Conservation (phyloP, 2,888 invertebrate genomes). For the Omphaloscelis lunosa region DNA sequence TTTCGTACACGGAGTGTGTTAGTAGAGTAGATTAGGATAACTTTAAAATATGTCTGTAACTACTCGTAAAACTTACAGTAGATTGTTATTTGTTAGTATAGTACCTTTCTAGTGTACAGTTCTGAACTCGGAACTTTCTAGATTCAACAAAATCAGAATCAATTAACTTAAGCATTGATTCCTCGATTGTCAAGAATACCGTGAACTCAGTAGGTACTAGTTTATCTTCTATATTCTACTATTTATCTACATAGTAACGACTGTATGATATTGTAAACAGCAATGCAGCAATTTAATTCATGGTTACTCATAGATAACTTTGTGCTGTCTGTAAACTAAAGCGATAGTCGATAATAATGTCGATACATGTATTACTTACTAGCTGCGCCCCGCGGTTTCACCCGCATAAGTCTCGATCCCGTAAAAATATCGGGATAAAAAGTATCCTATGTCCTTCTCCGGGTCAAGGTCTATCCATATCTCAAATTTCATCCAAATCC, state of each 20-base stretch:
- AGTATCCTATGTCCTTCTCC: too few relatives aligned
- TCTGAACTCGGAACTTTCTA: not conserved
- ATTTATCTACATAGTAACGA: conserved; percentile 31
- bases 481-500: too few relatives aligned
- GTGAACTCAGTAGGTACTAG: conserved; percentile 1
- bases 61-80: not conserved
- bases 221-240: not conserved
- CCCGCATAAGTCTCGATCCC: too few relatives aligned
- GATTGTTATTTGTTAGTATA: too few relatives aligned
- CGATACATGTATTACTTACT: conserved; percentile 17
- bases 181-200: not conserved
- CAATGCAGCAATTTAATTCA: conserved; percentile 48
- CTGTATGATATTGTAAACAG: conserved; percentile 20
- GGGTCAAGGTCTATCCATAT: too few relatives aligned
- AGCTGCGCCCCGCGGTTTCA: too few relatives aligned
- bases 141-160: not conserved
- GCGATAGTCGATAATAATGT: conserved; percentile 32
- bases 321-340: conserved; percentile 46
- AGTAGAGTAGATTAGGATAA: not conserved
- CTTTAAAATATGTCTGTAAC: not conserved
- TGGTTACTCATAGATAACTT: conserved; percentile 53
- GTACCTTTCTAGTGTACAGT: not conserved
- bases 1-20: not conserved
- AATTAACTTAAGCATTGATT: not conserved
- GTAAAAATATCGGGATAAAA: too few relatives aligned